phyloP scores from a whole-genome alignment of 2,797 vertebrate species.

The Helarctos malayanus region DNA sequence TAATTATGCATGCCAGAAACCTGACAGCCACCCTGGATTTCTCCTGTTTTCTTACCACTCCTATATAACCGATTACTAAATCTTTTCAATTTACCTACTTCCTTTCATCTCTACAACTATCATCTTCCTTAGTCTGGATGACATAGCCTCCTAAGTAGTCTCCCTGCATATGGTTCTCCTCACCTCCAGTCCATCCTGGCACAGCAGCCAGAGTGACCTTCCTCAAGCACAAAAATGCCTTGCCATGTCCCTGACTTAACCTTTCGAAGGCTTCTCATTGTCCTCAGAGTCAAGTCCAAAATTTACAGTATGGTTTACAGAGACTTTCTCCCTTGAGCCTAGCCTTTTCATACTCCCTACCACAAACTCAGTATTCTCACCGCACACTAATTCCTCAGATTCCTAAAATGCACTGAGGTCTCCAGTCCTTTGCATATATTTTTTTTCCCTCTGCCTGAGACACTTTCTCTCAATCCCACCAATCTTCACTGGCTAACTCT shows the following conservation, averaged over 20 bases:
- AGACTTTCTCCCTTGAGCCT: background rate
- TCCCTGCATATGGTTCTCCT: background rate
- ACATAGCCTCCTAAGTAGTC: constrained; percentile 10
- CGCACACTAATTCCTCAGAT: constrained; percentile 9
- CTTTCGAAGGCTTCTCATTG: constrained; percentile 33
- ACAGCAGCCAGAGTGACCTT: background rate
- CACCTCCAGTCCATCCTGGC: background rate
- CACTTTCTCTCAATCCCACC: background rate
- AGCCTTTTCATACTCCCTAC: constrained; percentile 11
- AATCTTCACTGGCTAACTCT: background rate
- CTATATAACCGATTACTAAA: background rate
- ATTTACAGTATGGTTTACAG: constrained; percentile 12
- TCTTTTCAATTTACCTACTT: background rate
- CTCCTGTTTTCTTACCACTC: constrained; percentile 5
- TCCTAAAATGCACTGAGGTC: background rate
- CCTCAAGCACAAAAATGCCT: constrained; percentile 36
- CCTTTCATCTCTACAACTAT: constrained; percentile 1
- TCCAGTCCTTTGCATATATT: constrained; percentile 11
- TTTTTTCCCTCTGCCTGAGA: background rate
- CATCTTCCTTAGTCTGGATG: background rate
- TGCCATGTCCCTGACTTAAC: background rate
- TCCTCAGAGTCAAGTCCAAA: constrained; percentile 20
- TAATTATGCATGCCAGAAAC: background rate
- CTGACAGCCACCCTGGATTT: background rate
- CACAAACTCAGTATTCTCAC: background rate